A percentile compares a stretch with the other conserved stretches of the same genome.
phyloP scores from a whole-genome alignment of 2,797 vertebrate species.

The Mormyrops attenuatus region DNA sequence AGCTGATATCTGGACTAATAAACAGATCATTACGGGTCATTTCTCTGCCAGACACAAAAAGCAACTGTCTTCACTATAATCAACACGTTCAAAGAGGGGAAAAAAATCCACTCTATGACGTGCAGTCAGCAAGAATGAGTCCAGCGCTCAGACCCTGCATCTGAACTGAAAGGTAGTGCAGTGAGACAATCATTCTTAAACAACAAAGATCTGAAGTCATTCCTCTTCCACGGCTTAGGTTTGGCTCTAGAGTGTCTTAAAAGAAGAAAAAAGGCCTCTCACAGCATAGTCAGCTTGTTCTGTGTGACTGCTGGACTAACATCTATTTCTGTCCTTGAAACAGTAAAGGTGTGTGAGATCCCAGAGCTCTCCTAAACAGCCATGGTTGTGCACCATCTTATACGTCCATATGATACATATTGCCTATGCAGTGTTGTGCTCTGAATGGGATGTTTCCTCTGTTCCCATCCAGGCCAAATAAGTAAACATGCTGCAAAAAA shows the following conservation, averaged over 20 bases:
- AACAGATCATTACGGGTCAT: slow-evolving; percentile 15
- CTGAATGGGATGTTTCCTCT: background rate
- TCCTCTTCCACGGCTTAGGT: background rate
- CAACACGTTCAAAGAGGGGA: background rate
- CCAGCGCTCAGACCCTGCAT: background rate
- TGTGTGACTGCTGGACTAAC: background rate
- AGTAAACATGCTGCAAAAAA: background rate
- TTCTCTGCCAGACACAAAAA: slow-evolving; percentile 16
- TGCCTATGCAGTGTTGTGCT: background rate
- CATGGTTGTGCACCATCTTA: background rate
- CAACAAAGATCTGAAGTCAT: background rate
- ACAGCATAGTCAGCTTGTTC: background rate
- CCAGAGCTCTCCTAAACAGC: background rate
- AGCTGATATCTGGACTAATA: slow-evolving; percentile 14
- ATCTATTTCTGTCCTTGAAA: background rate
- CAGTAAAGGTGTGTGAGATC: background rate
- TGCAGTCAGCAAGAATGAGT: background rate
- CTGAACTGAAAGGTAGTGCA: background rate
- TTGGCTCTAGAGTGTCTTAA: background rate
- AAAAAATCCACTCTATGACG: background rate
- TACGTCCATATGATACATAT: background rate
- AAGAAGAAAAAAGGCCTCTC: background rate
- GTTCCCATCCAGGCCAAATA: background rate
- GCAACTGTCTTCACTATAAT: slow-evolving; percentile 13
- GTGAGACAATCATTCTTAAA: background rate